Evolutionary conservation across 2,113 vertebrate species (phyloP).

Genomic region (Xiphophorus maculatus): DNA sequence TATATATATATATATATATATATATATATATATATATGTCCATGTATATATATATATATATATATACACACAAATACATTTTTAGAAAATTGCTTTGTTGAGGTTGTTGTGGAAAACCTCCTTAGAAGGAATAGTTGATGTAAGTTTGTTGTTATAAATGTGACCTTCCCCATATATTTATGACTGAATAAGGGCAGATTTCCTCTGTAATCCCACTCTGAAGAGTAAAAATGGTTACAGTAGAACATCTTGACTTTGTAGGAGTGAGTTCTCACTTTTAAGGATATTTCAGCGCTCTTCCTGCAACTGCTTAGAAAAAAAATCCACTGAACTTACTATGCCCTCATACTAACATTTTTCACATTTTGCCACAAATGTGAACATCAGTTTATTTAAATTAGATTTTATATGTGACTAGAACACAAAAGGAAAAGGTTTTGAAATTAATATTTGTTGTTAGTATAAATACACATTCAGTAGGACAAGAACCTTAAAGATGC

Average conservation of each 20-base stretch:
- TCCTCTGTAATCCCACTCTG: background rate
- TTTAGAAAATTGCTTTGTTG: no score
- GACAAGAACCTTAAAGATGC: background rate
- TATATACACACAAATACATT: no score
- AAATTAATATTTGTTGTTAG: background rate
- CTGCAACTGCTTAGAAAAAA: background rate
- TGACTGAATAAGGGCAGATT: background rate
- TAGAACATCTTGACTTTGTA: background rate
- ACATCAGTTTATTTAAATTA: background rate
- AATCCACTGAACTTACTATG: background rate
- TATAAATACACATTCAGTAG: background rate
- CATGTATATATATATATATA: no score
- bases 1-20: no score
- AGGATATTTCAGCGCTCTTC: background rate
- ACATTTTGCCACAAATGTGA: background rate
- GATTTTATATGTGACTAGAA: background rate
- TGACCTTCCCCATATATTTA: background rate
- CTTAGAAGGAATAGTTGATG: background rate
- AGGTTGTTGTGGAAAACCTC: background rate
- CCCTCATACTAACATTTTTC: background rate
- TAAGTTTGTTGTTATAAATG: background rate
- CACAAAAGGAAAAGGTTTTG: background rate
- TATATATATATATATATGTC: no score
- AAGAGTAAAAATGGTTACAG: background rate
- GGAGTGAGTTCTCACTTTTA: background rate